A percentile compares a stretch with the other conserved stretches of the same genome.
These are phyloP conservation scores for Mesochorus sp. DNA, from an alignment of 2,888 invertebrate species.

Conservation along the genomic window DNA sequence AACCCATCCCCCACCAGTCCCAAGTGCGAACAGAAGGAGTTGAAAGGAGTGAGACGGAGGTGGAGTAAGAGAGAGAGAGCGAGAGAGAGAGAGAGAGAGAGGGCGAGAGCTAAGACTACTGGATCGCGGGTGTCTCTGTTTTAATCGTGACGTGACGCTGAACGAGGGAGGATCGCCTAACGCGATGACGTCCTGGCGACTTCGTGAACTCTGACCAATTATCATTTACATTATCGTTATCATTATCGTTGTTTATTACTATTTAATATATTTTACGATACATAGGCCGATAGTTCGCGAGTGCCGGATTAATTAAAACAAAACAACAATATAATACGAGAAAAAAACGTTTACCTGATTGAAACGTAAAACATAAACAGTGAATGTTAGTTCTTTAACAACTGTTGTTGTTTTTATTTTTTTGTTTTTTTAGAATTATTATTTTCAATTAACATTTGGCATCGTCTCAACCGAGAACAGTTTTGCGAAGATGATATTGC, in stretches of 20 bases:
- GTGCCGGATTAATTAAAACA: constrained; percentile 30
- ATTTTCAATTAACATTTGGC: background rate
- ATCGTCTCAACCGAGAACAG: background rate
- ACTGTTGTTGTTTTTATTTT: background rate
- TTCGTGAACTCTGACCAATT: constrained; percentile 55
- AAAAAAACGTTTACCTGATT: constrained; percentile 1
- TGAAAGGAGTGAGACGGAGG: constrained; percentile 51
- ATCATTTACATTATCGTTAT: constrained; percentile 28
- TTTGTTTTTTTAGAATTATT: background rate
- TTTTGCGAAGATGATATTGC: constrained; percentile 22
- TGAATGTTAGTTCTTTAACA: constrained; percentile 2
- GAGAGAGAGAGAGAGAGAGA: constrained; percentile 39
- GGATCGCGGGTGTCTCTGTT: constrained; percentile 60
- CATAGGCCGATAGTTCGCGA: constrained; percentile 32
- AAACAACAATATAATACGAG: constrained; percentile 7
- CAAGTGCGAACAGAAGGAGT: constrained; percentile 55
- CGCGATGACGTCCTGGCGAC: constrained; percentile 59
- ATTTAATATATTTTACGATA: background rate
- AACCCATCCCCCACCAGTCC: background rate
- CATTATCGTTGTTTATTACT: constrained; percentile 1
- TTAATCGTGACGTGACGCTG: constrained; percentile 65
- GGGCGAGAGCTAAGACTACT: constrained; percentile 58
- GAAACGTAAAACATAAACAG: background rate
- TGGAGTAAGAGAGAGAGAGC: constrained; percentile 23
- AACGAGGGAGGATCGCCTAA: constrained; percentile 56